Base-by-base conservation (phyloP, 2,888 invertebrate genomes). In the Schizotus pectinicornis region DNA sequence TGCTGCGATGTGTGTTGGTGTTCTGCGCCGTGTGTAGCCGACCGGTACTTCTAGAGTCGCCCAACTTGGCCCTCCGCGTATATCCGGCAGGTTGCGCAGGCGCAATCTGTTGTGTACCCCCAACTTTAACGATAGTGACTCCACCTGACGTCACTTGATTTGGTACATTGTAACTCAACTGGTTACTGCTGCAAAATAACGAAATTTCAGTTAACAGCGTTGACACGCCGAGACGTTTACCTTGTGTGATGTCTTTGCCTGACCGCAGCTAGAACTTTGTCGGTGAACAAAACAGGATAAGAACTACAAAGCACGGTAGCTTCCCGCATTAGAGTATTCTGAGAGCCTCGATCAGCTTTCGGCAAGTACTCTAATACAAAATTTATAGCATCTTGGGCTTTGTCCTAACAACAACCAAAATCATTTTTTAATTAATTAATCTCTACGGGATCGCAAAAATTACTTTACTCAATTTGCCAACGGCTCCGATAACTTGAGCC, bases 221-320 rank as follows among this genome's bases (percentile, higher is more conserved):
- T 31, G 22, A 14, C 33, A 22, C 2, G 33, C 34, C n/a, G n/a
- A n/a, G n/a, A 39, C 37, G 33, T 37, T 62, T 71, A 79, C 79
- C 79, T 80, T 33, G 78, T 76, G 65, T 78, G 78, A 75, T 85
- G 85, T 70, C 88, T 85, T 66, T 89, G 88, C 22, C 88, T 79
- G 55, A 92, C 88, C 65, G 90, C 90, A 13, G 86, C 85, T 57
- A 94, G 84, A 74, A 92, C 87, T 71, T 88, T 88, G 75, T 91
- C 92, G 1, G 89, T 90, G 77, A 94, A 90, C 43, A 94, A 83
- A 46, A 88, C 86, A 6, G 93, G 94, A 81, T 89, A 90, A 46
- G 88, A 88, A 73, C 91, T 89, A 76, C 92, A 92, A 14, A 95
- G 83, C 13, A 88, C 83, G 3, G 92, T 90, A 39, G 94, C 91